A percentile compares a stretch with the other conserved stretches of the same genome.
Evolutionary conservation across 2,888 invertebrate species (phyloP).

Genomic region (Aromia moschata): DNA sequence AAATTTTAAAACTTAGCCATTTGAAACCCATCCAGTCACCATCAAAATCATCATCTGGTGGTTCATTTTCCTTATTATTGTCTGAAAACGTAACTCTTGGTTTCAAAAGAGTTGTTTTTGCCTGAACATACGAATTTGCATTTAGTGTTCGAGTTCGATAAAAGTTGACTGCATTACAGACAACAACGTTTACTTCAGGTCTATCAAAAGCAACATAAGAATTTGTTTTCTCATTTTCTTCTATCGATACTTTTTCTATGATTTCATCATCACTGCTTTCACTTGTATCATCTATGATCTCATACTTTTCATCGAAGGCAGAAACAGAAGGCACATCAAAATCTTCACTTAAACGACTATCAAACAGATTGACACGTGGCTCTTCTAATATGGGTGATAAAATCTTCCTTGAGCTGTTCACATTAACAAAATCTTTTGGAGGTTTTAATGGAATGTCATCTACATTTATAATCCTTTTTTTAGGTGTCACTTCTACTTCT

Average conservation of each 20-base stretch:
- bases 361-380: conserved; percentile 47
- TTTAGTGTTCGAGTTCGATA: conserved; percentile 47
- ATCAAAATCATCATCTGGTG: conserved; percentile 34
- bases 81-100: conserved; percentile 30
- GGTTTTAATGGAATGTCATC: conserved; percentile 58
- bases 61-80: conserved; percentile 47
- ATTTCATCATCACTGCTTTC: conserved; percentile 3
- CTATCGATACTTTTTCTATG: conserved; percentile 12
- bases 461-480: conserved; percentile 47
- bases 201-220: conserved; percentile 45
- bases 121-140: conserved; percentile 46
- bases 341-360: conserved; percentile 22
- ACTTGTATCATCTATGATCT: conserved; percentile 18
- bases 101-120: conserved; percentile 47
- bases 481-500: conserved; percentile 9
- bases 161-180: conserved; percentile 53
- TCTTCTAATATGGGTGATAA: conserved; percentile 58
- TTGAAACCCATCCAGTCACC: conserved; percentile 60
- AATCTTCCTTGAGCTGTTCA: conserved; percentile 3
- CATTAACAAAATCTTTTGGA: conserved; percentile 46
- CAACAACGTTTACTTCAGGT: conserved; percentile 48
- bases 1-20: neutral
- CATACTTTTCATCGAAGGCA: conserved; percentile 18
- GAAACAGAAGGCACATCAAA: conserved; percentile 3
- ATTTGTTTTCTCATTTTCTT: conserved; percentile 23